A percentile compares a stretch with the other conserved stretches of the same genome.
Evolutionary conservation across 2,888 invertebrate species (phyloP).

Genomic region (Gisinianus flammeolus): DNA sequence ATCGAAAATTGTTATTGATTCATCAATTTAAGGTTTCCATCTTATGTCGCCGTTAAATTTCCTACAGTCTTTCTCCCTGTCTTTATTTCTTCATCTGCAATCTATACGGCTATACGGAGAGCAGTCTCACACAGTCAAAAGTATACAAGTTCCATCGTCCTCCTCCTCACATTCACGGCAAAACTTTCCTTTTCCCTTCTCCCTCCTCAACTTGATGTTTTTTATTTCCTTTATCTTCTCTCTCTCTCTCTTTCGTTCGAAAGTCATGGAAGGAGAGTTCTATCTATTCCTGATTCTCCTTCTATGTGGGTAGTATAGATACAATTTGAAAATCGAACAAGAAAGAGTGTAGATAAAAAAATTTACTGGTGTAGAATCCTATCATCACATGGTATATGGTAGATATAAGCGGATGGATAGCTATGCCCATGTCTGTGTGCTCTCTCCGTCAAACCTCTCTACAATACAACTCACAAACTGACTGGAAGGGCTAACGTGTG

Average conservation of each 20-base stretch:
- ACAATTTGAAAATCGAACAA: not conserved
- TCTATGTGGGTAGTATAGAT: not conserved
- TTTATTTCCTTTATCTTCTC: not conserved
- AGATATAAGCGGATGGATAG: too few relatives aligned
- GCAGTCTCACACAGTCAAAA: not conserved
- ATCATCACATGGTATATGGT: not conserved
- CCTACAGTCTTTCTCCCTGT: too few relatives aligned
- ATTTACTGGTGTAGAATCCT: too few relatives aligned
- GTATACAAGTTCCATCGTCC: not conserved
- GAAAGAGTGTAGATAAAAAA: not conserved
- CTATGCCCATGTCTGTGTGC: too few relatives aligned
- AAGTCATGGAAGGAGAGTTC: not conserved
- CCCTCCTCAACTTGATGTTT: too few relatives aligned
- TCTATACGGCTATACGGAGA: too few relatives aligned
- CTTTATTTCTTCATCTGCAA: too few relatives aligned
- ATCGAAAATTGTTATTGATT: slow-evolving; percentile 53
- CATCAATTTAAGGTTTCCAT: slow-evolving; percentile 42
- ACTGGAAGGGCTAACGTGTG: not conserved
- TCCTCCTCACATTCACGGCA: not conserved
- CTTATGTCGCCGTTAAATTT: slow-evolving; percentile 19
- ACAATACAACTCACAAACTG: too few relatives aligned
- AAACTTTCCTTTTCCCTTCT: not conserved
- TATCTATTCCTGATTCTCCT: not conserved
- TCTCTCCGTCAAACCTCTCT: too few relatives aligned
- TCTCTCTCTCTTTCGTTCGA: slow-evolving; percentile 6